Base-by-base conservation (phyloP, 30 jellyfish, hydroid and myxozoan genomes). In the Aurelia sp. region DNA sequence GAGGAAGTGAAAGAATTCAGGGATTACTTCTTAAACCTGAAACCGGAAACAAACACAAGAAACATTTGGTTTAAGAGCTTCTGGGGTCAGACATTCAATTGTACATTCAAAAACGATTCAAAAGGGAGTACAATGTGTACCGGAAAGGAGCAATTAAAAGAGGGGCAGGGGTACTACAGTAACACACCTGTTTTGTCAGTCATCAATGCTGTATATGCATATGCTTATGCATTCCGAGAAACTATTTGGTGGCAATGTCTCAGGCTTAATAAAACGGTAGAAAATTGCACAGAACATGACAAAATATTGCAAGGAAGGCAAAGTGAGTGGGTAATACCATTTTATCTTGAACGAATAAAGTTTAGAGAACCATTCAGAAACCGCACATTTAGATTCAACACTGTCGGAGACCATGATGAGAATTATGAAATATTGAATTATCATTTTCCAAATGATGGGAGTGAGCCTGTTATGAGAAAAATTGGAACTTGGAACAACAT, bases 201-300 rank as follows among this genome's bases (percentile, higher is more conserved):
- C 20, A 89, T 89, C 64, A 89, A 89, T 60, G 97, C 94, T 2
- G 93, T 89, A 11, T 89, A 89, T 55, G 94, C 94, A 11, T 89
- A 70, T 62, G 97, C 94, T 1, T 65, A 89, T 75, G 90, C 87
- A 12, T 80, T 89, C 55, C 52, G 85, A 50, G 48, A 81, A 0
- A 73, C 82, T 1, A 73, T 89, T 41, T 35, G 82, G 80, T 19
- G 27, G 10, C 72, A 63, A 17, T 89, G 97, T 57, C n/a, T 87
- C 12, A 11, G 55, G 47, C 41, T 16, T 21, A 68, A 87, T 40
- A 69, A 31, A 35, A 73, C 82, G 0, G 82, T 67, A 48, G 13
- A 13, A 10, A 31, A 81, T 55, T 73, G 87, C 74, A 37, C 35
- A 35, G 1, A 27, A 6, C 41, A 23, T 1, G 33, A 48, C 3